phyloP scores from a whole-genome alignment of 2,797 vertebrate species.

The Merluccius polli region DNA sequence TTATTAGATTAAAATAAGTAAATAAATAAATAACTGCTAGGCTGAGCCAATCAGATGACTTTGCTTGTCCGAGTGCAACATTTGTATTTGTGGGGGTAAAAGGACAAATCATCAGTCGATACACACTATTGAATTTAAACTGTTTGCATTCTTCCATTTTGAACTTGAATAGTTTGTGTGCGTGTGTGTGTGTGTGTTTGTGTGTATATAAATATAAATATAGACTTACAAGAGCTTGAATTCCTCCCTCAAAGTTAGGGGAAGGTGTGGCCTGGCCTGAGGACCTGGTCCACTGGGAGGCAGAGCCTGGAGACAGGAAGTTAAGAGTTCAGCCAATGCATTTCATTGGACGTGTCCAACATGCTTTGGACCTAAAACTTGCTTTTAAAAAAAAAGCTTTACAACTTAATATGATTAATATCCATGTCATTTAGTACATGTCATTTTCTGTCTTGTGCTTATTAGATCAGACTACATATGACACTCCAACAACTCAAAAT shows the following conservation, averaged over 20 bases:
- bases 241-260: conserved; percentile 85
- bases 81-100: not conserved
- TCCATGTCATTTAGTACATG: not conserved
- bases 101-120: not conserved
- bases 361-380: not conserved
- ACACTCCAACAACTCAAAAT: not conserved
- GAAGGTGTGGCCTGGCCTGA: conserved; percentile 87
- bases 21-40: not conserved
- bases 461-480: not conserved
- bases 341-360: not conserved
- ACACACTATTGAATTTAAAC: not conserved
- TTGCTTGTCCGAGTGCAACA: not conserved
- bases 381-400: not conserved
- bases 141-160: not conserved
- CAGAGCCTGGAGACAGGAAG: conserved; percentile 66
- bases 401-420: not conserved
- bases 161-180: not conserved
- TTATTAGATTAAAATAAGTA: not conserved
- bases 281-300: conserved; percentile 89
- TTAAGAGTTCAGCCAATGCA: not conserved
- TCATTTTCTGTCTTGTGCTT: not conserved
- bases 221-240: conserved; percentile 83
- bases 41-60: not conserved
- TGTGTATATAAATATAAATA: not conserved
- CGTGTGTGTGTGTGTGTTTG: not conserved